phyloP scores from a whole-genome alignment of 2,797 vertebrate species.

The Pseudomugil gertrudae region DNA sequence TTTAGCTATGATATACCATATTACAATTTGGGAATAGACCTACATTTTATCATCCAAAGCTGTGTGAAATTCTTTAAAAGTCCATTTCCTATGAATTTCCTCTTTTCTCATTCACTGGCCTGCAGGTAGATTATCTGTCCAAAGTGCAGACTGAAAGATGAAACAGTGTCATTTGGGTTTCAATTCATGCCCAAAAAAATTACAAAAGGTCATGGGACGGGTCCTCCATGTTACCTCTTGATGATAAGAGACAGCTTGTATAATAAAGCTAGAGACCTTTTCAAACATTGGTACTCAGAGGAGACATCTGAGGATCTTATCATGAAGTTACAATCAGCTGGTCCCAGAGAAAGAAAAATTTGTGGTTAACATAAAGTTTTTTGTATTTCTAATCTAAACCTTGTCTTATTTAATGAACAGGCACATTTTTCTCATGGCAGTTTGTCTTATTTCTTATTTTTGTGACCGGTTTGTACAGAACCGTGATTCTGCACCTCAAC shows the following conservation, averaged over 20 bases:
- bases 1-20: background rate
- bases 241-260: background rate
- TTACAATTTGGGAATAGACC: background rate
- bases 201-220: background rate
- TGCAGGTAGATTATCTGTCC: background rate
- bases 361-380: background rate
- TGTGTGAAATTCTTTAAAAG: background rate
- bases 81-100: background rate
- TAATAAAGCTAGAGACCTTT: background rate
- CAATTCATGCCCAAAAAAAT: background rate
- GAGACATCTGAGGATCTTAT: background rate
- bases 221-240: background rate
- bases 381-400: background rate
- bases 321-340: background rate
- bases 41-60: too few species aligned
- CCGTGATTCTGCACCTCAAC: conserved; percentile 29
- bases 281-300: background rate
- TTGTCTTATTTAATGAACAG: background rate
- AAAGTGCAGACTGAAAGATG: background rate
- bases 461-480: conserved; percentile 20
- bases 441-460: conserved; percentile 9
- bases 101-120: background rate
- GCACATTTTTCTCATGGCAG: background rate
- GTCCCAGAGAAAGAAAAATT: background rate
- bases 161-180: background rate